phyloP scores from a whole-genome alignment of 53 echinoderm and acorn worm genomes.

The Arbacia lixula region DNA sequence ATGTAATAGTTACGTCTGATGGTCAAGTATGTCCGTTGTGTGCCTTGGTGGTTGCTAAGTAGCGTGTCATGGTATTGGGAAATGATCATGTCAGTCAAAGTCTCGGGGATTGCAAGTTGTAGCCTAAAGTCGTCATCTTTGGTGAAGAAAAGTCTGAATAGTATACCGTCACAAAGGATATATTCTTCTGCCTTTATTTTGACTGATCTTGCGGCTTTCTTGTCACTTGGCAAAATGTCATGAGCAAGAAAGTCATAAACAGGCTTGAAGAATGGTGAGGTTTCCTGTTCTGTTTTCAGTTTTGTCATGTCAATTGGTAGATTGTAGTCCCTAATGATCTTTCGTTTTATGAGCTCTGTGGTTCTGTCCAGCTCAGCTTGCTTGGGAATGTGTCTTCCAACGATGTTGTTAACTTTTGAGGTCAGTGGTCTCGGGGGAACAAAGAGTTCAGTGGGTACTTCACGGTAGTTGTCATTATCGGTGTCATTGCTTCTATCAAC shows the following conservation, averaged over 20 bases:
- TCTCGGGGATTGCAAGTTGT: slow-evolving; percentile 60
- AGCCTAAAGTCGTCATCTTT: slow-evolving; percentile 48
- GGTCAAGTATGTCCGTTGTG: slow-evolving; percentile 61
- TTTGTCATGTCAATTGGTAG: slow-evolving; percentile 45
- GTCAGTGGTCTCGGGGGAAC: slow-evolving; percentile 46
- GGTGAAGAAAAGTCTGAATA: slow-evolving; percentile 53
- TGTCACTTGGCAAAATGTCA: slow-evolving; percentile 56
- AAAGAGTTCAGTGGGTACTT: slow-evolving; percentile 40
- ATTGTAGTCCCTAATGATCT: slow-evolving; percentile 67
- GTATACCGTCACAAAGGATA: slow-evolving; percentile 59
- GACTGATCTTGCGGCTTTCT: slow-evolving; percentile 48
- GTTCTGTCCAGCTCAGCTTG: slow-evolving; percentile 51
- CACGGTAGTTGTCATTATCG: neutral
- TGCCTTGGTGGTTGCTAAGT: slow-evolving; percentile 65
- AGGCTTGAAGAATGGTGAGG: slow-evolving; percentile 49
- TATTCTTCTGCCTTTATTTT: slow-evolving; percentile 51
- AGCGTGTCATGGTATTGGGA: slow-evolving; percentile 63
- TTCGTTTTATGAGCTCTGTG: slow-evolving; percentile 43
- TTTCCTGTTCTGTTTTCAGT: slow-evolving; percentile 50
- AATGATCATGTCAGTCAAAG: slow-evolving; percentile 56
- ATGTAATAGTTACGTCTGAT: slow-evolving; percentile 65
- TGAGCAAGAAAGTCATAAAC: slow-evolving; percentile 51
- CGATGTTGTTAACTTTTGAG: slow-evolving; percentile 32
- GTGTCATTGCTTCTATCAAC: slow-evolving; percentile 23
- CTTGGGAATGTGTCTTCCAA: slow-evolving; percentile 52